phyloP scores from a whole-genome alignment of 2,797 vertebrate species.

The Falco berigora region DNA sequence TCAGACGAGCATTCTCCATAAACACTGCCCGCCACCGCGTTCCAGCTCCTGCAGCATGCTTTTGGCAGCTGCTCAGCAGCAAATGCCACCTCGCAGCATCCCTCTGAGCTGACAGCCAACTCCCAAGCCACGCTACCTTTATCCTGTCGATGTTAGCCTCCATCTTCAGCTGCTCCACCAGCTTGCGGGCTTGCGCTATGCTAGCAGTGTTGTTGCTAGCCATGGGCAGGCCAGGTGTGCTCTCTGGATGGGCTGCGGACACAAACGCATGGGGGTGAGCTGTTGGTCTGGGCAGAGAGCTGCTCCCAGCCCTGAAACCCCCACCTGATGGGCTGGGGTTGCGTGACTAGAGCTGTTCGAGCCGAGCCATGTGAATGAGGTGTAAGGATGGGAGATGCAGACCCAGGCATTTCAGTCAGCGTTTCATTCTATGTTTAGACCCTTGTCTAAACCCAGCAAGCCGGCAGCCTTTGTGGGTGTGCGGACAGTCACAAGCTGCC shows the following conservation, averaged over 20 bases:
- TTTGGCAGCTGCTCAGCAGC: background rate
- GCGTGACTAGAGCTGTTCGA: background rate
- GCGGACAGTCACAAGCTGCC: accelerated
- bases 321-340: background rate
- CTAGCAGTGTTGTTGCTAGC: slow-evolving; percentile 97
- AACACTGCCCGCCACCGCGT: accelerated
- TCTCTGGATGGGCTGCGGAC: slow-evolving; percentile 18
- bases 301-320: background rate
- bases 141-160: slow-evolving; percentile 98
- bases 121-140: slow-evolving; percentile 77
- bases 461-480: background rate
- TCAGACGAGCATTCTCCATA: accelerated
- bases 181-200: slow-evolving; percentile 83
- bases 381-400: background rate
- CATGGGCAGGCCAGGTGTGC: slow-evolving; percentile 70
- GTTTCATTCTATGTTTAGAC: background rate
- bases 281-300: background rate
- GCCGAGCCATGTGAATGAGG: accelerated
- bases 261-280: background rate
- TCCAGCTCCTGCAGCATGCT: accelerated
- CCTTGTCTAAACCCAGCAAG: background rate
- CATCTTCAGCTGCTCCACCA: slow-evolving; percentile 95
- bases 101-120: accelerated
- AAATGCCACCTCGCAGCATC: background rate
- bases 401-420: background rate